Evolutionary conservation across 2,888 invertebrate species (phyloP), one percentile per base, ranked within the genome.

Genomic region (Caenorhabditis sp.): DNA sequence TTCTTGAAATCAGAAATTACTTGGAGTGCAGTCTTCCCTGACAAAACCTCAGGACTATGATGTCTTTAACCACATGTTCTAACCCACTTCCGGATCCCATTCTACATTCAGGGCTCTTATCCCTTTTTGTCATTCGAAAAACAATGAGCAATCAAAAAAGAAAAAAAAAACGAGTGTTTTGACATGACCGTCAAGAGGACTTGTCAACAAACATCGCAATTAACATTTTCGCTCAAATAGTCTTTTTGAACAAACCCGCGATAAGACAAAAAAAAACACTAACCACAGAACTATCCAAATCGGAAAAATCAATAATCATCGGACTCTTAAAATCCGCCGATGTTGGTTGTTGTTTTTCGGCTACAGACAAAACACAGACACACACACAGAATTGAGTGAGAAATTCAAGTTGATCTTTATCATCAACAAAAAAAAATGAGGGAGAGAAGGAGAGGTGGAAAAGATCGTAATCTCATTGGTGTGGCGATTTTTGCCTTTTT

Each of bases 241-340:
- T 14, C 12, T 17, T 43, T 43, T 8, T 36, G 3, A 43, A 43
- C 23, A 23, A 8, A 6, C 21, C 8, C 51, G 6, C 50, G 50
- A 50, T 50, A 17, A 50, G 14, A 23, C 2, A 8, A 51, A 2
- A 51, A 43, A 43, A 51, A 51, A 51, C 5, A 55, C 55, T 26
- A 4, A 55, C 55, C 55, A 55, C 3, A 6, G 55, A 23, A 21
- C 10, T 55, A 6, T 55, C 55, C 55, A 55, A 24, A 55, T 55
- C 55, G 23, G 26, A 26, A 26, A 55, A 27, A 55, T 55, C 55
- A 55, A 55, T 26, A 27, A 55, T 55, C 55, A 55, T 55, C 24
- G n/a, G 51, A 51, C 8, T 51, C 21, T 8, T 23, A 31, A 4
- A 31, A 31, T 31, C 31, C 5, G 10, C 5, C 4, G 10, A 31